Evolutionary conservation across 2,888 invertebrate species (phyloP).

Genomic region (Metopia argyrocephala): DNA sequence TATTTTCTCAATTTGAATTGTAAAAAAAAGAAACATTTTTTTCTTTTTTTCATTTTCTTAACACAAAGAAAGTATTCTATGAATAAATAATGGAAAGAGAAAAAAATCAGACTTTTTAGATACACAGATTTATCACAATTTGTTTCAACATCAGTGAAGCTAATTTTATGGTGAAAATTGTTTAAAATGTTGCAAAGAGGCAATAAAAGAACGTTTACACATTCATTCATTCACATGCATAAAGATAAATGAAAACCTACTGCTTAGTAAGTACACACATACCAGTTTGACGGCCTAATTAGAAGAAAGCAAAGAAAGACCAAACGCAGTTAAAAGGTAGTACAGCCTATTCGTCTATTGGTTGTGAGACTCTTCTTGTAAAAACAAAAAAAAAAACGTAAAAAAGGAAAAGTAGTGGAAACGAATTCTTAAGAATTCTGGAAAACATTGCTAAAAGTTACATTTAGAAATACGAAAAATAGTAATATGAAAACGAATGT

Average conservation of each 20-base stretch:
- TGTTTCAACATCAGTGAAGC: constrained; percentile 64
- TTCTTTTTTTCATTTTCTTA: constrained; percentile 8
- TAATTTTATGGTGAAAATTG: constrained; percentile 49
- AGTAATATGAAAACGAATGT: too few relatives aligned
- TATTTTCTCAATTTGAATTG: neutral
- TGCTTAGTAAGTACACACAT: neutral
- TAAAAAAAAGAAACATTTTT: neutral
- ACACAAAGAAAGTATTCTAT: neutral
- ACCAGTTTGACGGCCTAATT: neutral
- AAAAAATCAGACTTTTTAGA: constrained; percentile 16
- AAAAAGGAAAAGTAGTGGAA: too few relatives aligned
- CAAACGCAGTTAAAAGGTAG: too few relatives aligned
- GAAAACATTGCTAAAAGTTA: too few relatives aligned
- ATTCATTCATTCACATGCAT: neutral
- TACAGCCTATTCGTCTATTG: too few relatives aligned
- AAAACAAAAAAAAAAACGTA: too few relatives aligned
- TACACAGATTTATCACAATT: constrained; percentile 62
- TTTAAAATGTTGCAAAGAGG: neutral
- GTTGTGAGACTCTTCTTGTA: too few relatives aligned
- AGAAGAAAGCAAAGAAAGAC: too few relatives aligned
- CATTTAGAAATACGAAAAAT: too few relatives aligned
- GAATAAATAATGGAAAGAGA: neutral
- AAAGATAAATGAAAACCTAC: neutral
- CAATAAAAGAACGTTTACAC: neutral
- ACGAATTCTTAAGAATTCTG: too few relatives aligned